Conservation (phyloP, 2,113 vertebrate genomes). For the Gymnorhina tibicen region DNA sequence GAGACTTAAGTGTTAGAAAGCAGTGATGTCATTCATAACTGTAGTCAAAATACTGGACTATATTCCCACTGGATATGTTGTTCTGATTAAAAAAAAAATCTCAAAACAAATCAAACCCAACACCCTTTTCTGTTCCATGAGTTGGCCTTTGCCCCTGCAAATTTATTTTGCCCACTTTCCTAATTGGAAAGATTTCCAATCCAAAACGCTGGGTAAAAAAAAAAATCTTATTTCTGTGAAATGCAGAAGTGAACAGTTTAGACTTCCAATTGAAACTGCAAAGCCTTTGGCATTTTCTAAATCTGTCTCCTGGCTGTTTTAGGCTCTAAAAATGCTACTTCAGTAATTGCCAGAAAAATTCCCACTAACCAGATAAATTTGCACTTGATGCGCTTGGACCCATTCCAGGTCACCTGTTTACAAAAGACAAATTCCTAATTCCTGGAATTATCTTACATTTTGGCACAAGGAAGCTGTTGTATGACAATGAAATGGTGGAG, state of each 20-base stretch:
- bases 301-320: neutral
- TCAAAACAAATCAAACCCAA: neutral
- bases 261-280: neutral
- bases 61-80: neutral
- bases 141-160: neutral
- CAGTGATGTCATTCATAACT: neutral
- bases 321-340: neutral
- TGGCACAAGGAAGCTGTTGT: neutral
- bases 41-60: neutral
- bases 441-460: neutral
- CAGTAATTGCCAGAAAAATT: neutral
- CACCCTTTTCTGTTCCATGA: neutral
- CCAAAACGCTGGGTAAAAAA: neutral
- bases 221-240: neutral
- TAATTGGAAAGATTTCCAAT: neutral
- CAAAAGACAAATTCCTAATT: neutral
- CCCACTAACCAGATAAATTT: neutral
- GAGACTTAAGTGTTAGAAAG: neutral
- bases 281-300: neutral
- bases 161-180: neutral
- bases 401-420: neutral
- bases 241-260: neutral
- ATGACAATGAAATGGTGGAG: neutral
- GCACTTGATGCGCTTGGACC: neutral
- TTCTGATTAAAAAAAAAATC: neutral